Percentiles rank a stretch among this genome's conserved stretches.
These are phyloP conservation scores for Leptoteleia sp. DNA, from an alignment of 1,140 invertebrate genomes.

Conservation along the genomic window DNA sequence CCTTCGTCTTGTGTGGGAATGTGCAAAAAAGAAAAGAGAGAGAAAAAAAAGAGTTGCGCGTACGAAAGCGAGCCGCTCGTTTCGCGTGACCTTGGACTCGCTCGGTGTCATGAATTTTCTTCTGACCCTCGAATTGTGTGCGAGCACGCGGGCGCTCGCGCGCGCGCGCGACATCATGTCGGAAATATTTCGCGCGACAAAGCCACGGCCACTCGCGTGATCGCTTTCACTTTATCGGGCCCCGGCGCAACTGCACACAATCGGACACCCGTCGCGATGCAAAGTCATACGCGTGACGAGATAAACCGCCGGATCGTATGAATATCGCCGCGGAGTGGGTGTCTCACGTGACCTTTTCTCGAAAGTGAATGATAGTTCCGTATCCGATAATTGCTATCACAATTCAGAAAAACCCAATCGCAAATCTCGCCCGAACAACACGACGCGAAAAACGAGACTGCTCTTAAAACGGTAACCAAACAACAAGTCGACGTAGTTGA, in stretches of 20 bases:
- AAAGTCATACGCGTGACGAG: slow-evolving; percentile 42
- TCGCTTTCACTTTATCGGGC: slow-evolving; percentile 56
- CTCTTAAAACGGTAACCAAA: too few species aligned
- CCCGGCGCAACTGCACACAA: slow-evolving; percentile 29
- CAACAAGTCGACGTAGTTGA: too few species aligned
- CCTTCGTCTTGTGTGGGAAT: slow-evolving; percentile 20
- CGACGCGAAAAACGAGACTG: too few species aligned
- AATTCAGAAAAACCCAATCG: slow-evolving; percentile 33
- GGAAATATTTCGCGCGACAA: slow-evolving; percentile 44
- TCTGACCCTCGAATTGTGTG: too few species aligned
- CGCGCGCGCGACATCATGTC: slow-evolving; percentile 12
- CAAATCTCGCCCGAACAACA: too few species aligned
- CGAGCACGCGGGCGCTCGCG: neutral
- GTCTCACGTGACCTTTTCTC: slow-evolving; percentile 48
- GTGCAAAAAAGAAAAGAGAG: slow-evolving; percentile 8
- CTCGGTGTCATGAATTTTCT: slow-evolving; percentile 12
- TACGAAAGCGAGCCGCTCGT: slow-evolving; percentile 10
- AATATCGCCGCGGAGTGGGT: slow-evolving; percentile 40
- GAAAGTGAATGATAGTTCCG: slow-evolving; percentile 38
- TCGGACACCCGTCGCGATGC: slow-evolving; percentile 47
- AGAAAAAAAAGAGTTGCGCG: too few species aligned
- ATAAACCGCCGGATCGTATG: slow-evolving; percentile 42
- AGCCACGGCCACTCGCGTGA: slow-evolving; percentile 48
- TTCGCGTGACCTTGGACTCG: slow-evolving; percentile 22
- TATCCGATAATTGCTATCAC: slow-evolving; percentile 30